Evolutionary conservation across 2,113 vertebrate species (phyloP).

Genomic region (Rhabdornis inornatus): DNA sequence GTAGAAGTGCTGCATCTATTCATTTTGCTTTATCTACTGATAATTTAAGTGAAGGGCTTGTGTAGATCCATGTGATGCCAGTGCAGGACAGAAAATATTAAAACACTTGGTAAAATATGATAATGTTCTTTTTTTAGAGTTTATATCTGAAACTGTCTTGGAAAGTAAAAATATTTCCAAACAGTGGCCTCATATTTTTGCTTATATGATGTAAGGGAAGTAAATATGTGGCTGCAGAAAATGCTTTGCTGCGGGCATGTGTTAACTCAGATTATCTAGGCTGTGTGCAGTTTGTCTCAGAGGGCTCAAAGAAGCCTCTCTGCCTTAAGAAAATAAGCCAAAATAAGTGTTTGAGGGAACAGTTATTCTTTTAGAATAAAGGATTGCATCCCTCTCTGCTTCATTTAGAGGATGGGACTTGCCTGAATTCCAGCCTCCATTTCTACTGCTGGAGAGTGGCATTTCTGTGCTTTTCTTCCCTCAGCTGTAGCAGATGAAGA

Average conservation of each 20-base stretch:
- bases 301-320: not conserved
- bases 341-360: not conserved
- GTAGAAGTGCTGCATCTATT: not conserved
- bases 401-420: not conserved
- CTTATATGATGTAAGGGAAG: not conserved
- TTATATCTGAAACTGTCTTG: not conserved
- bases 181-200: not conserved
- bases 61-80: not conserved
- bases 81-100: not conserved
- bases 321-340: not conserved
- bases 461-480: not conserved
- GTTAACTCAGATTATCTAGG: not conserved
- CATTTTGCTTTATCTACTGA: not conserved
- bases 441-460: not conserved
- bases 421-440: not conserved
- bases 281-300: not conserved
- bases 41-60: not conserved
- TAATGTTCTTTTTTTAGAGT: not conserved
- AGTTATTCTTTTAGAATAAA: not conserved
- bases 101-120: not conserved
- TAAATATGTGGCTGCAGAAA: not conserved
- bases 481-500: not conserved
- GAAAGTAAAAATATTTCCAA: not conserved
- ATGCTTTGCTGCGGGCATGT: not conserved
- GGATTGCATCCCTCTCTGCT: not conserved